Evolutionary conservation across 2,113 vertebrate genomes (phyloP), one percentile per base, ranked within the genome.

Genomic region (Gymnorhina tibicen): DNA sequence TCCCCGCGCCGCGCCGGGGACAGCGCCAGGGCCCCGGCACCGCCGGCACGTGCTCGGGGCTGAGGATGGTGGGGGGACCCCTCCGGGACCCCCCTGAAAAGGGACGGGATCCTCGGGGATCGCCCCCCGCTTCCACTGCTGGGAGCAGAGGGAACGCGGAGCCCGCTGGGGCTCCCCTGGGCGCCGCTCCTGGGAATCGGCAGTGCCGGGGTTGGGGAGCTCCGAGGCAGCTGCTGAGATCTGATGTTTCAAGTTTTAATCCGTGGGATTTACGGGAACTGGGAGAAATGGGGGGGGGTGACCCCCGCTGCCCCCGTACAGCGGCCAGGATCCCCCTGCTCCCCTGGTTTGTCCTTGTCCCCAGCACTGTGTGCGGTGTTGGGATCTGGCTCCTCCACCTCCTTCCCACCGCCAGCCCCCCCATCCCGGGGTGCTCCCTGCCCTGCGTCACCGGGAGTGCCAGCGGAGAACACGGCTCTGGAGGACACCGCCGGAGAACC

Each of bases 361-460:
- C 46, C 33, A 7, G 0, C 24, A 44, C 17, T 13, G 0, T 1
- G 0, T 7, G 2, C 2, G 0, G 18, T 3, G 44, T 35, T 1
- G 0, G 41, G 58, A 72, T 35, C 4, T 9, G 2, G 41, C n/a
- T 67, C 58, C 78, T 52, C 35, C 11, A 41, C 15, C 37, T 41
- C 75, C 26, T 76, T 28, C 41, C 85, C 89, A 13, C 9, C 0
- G 0, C 19, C 85, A 41, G 66, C 33, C 21, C 68, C 68, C 58
- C 20, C 59, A 9, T 24, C 2, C 44, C 16, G 3, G 14, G 30
- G 3, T 15, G 7, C 33, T 26, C 60, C 70, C 50, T 9, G 20
- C 24, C 74, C 82, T 35, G 70, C 41, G 63, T 47, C 55, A 27
- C n/a, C 4, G 1, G 63, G 35, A 82, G 18, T 7, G 33, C 11